Evolutionary conservation across 1,140 invertebrate species (phyloP).

Genomic region (Liolophura sinensis): DNA sequence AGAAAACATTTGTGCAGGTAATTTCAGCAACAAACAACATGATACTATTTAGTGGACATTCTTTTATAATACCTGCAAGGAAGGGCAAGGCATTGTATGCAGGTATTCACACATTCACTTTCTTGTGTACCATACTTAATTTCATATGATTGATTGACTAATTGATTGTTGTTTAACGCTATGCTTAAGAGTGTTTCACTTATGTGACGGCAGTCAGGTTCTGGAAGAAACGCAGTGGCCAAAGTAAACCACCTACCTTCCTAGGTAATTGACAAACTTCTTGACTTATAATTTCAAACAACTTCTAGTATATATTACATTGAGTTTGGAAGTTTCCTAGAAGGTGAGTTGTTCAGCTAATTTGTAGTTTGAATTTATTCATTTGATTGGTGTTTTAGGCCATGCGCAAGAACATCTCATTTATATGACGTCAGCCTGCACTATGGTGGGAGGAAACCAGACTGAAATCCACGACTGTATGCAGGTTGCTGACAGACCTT

Average conservation of each 20-base stretch:
- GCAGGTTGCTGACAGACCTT: no score
- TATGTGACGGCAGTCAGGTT: no score
- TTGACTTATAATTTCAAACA: neutral
- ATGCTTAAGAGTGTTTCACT: no score
- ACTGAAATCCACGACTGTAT: no score
- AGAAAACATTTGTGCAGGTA: slow-evolving; percentile 49
- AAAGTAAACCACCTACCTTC: no score
- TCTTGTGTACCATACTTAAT: neutral
- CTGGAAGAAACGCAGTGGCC: no score
- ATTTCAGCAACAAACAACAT: neutral
- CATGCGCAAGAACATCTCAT: no score
- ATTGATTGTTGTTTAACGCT: neutral
- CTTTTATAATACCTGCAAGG: neutral
- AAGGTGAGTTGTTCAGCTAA: neutral
- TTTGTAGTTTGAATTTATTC: no score
- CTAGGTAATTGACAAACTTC: neutral
- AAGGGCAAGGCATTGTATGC: no score
- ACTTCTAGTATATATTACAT: neutral
- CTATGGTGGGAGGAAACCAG: no score
- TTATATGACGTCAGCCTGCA: no score
- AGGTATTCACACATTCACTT: neutral
- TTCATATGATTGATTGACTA: neutral
- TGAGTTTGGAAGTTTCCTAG: neutral
- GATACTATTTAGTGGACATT: neutral
- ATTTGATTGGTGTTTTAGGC: no score